Evolutionary conservation across 2,113 vertebrate species (phyloP), one percentile per base, ranked within the genome.

Genomic region (Cinclus mexicanus): DNA sequence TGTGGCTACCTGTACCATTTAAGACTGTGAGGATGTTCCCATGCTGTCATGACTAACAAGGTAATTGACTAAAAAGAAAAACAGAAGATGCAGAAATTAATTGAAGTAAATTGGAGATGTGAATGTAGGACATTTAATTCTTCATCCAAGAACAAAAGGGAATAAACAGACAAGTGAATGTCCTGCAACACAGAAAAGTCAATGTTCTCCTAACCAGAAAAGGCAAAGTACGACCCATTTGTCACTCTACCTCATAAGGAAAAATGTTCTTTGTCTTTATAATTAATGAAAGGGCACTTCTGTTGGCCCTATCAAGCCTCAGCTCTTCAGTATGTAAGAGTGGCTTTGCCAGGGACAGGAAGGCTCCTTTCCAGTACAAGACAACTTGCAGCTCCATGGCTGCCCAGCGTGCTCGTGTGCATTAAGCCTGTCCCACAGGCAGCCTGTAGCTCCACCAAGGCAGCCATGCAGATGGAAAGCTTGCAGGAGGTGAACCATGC

Each of bases 371-470:
- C 8, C 59, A 41, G 17, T 2, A 46, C 31, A 19, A 0, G 1
- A 76, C 55, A 89, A 47, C 35, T 41, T 25, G 28, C 41, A 42
- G 31, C 75, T 65, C 85, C 75, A 65, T n/a, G 82, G 81, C 49
- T 65, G 53, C 53, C 57, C 84, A 55, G 72, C 0, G 0, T 22
- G 39, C 52, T 44, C 0, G 0, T n/a, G 53, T 1, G 6, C 39
- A 2, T 35, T 24, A 5, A 75, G 44, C 44, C 41, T 9, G 25
- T 77, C 57, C 78, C 8, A 0, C n/a, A 41, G 70, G 87, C 77
- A 68, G 86, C 19, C 65, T 79, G 31, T 37, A 57, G 78, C 69
- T 47, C 29, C 37, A 29, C 59, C 72, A 35, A 42, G 44, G 60
- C 72, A 94, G 44, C 60, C 56, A 9, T 6, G 77, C 87, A 85